These are phyloP conservation scores for Bhutanitis thaidina DNA, from an alignment of 2,888 invertebrate genomes.

Conservation along the genomic window DNA sequence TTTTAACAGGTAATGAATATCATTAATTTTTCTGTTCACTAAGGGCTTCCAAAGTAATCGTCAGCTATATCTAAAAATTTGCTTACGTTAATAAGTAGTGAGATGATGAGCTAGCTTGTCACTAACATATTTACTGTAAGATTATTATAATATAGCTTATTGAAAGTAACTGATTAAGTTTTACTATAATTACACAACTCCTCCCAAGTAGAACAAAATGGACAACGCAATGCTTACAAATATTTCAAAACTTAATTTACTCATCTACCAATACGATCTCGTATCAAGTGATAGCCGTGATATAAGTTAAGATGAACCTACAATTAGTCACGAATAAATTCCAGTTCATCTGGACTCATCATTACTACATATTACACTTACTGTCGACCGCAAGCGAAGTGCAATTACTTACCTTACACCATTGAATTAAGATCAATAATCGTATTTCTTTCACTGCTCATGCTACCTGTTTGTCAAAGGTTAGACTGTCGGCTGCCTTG, in stretches of 20 bases:
- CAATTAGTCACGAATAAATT: slow-evolving; percentile 17
- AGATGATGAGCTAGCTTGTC: no score
- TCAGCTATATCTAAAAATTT: no score
- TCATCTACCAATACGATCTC: not conserved
- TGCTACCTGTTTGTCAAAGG: slow-evolving; percentile 18
- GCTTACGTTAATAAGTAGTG: no score
- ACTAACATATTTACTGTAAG: no score
- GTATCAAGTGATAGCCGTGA: slow-evolving; percentile 4
- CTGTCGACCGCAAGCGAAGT: no score
- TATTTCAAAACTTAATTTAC: not conserved
- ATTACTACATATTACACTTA: slow-evolving; percentile 2
- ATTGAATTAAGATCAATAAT: not conserved
- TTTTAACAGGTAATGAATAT: no score
- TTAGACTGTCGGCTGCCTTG: slow-evolving; percentile 17
- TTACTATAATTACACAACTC: no score
- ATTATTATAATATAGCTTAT: no score
- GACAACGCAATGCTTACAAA: not conserved
- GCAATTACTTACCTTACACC: not conserved
- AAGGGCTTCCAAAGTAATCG: no score
- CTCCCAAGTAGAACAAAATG: no score
- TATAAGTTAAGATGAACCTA: slow-evolving; percentile 8
- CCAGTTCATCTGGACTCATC: slow-evolving; percentile 11
- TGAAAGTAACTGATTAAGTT: no score
- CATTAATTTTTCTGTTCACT: no score
- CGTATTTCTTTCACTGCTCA: not conserved